Evolutionary conservation across 2,797 vertebrate genomes (phyloP).

Genomic region (Selene dorsalis): DNA sequence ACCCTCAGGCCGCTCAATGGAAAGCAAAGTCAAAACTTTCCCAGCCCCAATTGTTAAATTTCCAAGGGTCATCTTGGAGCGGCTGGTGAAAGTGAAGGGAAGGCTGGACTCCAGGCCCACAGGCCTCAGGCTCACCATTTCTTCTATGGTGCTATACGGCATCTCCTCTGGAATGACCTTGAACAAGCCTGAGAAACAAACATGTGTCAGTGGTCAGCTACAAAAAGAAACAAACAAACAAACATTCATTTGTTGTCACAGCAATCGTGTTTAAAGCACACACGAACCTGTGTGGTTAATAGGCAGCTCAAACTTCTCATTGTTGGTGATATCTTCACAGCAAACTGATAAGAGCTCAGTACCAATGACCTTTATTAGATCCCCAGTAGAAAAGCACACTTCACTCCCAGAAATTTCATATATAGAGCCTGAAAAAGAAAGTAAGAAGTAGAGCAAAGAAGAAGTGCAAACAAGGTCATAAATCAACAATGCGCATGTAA

Average conservation of each 20-base stretch:
- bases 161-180: constrained; percentile 73
- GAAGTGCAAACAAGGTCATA: not conserved
- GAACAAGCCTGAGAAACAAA: constrained; percentile 84
- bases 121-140: constrained; percentile 78
- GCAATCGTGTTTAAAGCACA: not conserved
- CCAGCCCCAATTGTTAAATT: constrained; percentile 66
- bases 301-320: constrained; percentile 82
- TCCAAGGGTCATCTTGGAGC: constrained; percentile 68
- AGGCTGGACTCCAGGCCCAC: constrained; percentile 63
- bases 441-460: not conserved
- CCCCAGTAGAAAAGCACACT: constrained; percentile 92
- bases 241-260: not conserved
- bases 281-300: constrained; percentile 77
- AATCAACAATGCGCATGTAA: not conserved
- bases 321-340: constrained; percentile 79
- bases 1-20: constrained; percentile 47
- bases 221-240: too few species aligned
- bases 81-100: constrained; percentile 81
- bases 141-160: constrained; percentile 75
- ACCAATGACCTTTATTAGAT: constrained; percentile 88
- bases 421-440: constrained; percentile 85
- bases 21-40: constrained; percentile 74
- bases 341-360: constrained; percentile 81
- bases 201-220: not conserved
- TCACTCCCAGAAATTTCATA: constrained; percentile 92